Evolutionary conservation across 2,888 invertebrate genomes (phyloP), one percentile per base, ranked within the genome.

Genomic region (Chloroclysta siterata): DNA sequence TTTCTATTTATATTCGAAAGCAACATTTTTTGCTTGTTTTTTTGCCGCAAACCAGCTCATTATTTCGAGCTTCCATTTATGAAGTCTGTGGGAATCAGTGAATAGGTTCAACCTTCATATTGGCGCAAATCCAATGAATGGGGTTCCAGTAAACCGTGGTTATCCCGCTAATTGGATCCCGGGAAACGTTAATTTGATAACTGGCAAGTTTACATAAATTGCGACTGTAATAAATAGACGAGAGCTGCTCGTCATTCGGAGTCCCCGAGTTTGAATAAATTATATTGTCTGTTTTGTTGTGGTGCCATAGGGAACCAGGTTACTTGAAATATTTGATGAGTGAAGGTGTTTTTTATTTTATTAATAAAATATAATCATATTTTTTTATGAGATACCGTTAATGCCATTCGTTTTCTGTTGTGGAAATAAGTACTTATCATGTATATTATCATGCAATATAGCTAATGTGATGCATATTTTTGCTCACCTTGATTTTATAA

Each of bases 111-210:
- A 71, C 68, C 65, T 73, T 69, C 69, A 67, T 71, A 66, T 70
- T 66, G 72, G 64, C 67, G 75, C 72, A 74, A 73, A 75, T 73
- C 75, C 69, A 73, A 70, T 81, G 76, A 81, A 81, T 78, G 65
- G 63, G 68, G 74, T 72, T 72, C 59, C 72, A 74, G 72, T 78
- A 76, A 73, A 73, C 65, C 72, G 72, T 63, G 73, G 72, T 73
- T 80, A 74, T 77, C 73, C 69, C 75, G 73, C 79, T 83, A 84
- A 84, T 85, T 83, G 80, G 79, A 77, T 68, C 69, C 74, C 69
- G 72, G 75, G 74, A 78, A 79, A 76, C 80, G 76, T 82, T 79
- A 81, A 83, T 85, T 84, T 82, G 79, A 80, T 79, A 79, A 81
- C 78, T 70, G 65, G 58, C 68, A 65, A 68, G 60, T 73, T 77